Evolutionary conservation across 2,797 vertebrate genomes (phyloP), one percentile per base, ranked within the genome.

Genomic region (Protonibea diacanthus): DNA sequence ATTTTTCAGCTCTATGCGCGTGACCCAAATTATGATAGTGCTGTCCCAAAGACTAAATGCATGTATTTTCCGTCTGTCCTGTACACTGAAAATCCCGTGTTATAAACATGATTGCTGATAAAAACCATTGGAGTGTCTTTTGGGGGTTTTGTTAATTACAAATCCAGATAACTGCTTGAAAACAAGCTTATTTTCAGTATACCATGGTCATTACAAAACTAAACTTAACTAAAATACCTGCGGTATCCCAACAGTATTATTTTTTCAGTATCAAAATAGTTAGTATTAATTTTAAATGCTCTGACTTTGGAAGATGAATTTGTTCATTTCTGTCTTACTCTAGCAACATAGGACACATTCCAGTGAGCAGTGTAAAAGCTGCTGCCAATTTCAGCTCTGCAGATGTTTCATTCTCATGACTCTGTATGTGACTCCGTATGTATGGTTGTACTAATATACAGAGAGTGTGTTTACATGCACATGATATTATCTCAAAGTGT

Each of bases 1-100:
- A 15, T 65, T 78, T 48, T 47, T 55, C 69, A 74, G 42, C 67
- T 76, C 15, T 18, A 21, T 42, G 17, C 14, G 45, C 52, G 27
- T 58, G 62, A 73, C 67, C 72, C 42, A 65, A 69, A 65, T 72
- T 51, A 45, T 65, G 14, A 69, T 25, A 13, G 60, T 69, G 66
- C 57, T 74, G 61, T 80, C 71, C 82, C 85, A 84, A 86, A 90
- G 71, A 88, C 42, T 27, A 10, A 80, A 63, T 52, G 45, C 55
- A 67, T 59, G 45, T 48, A 65, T 83, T 47, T 62, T 29, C 25
- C 68, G 17, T 69, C 25, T 69, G 20, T 62, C 56, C 58, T 45
- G 29, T 55, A 18, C 70, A 52, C 62, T 57, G 53, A 29, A 71
- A 20, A 27, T 25, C 27, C 51, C 47, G 21, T 60, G 27, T 78